Percentiles rank a stretch among this genome's conserved stretches.
Conservation (phyloP, 2,797 vertebrate species). For the Paedocypris micromegethes region DNA sequence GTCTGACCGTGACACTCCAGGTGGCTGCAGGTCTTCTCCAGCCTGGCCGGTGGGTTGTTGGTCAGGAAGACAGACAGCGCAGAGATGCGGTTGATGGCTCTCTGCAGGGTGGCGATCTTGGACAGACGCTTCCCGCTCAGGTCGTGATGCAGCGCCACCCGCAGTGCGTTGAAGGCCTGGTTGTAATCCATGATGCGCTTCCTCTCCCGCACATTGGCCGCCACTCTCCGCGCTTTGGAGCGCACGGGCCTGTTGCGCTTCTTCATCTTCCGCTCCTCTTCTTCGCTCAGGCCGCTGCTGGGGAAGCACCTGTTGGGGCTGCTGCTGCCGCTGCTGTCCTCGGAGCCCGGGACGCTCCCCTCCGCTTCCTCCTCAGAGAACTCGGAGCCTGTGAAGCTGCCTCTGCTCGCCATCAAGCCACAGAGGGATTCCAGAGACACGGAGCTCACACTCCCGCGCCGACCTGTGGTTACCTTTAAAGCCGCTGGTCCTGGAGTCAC, state of each 20-base stretch:
- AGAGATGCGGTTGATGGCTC: conserved; percentile 89
- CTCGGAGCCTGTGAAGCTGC: conserved; percentile 63
- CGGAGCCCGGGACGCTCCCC: conserved; percentile 49
- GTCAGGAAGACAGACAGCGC: conserved; percentile 83
- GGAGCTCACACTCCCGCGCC: conserved; percentile 43
- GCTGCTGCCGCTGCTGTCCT: conserved; percentile 39
- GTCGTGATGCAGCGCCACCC: conserved; percentile 83
- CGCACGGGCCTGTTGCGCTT: conserved; percentile 78
- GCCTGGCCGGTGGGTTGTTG: conserved; percentile 82
- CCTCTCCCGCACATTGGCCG: conserved; percentile 89
- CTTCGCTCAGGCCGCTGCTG: conserved; percentile 55
- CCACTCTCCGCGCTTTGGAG: conserved; percentile 85
- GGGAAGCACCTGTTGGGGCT: conserved; percentile 53
- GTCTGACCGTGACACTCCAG: conserved; percentile 58
- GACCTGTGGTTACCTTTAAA: conserved; percentile 66
- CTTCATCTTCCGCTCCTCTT: conserved; percentile 63
- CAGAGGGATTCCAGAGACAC: conserved; percentile 3
- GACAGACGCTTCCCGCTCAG: conserved; percentile 88
- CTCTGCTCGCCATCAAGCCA: conserved; percentile 57
- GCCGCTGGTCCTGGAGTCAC: conserved; percentile 66
- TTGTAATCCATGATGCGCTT: conserved; percentile 98
- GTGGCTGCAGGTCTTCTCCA: conserved; percentile 63
- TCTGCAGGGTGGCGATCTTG: conserved; percentile 89
- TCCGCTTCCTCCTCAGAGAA: conserved; percentile 72
- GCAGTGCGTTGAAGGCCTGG: conserved; percentile 89